Evolutionary conservation across 2,113 vertebrate species (phyloP), one percentile per base, ranked within the genome.

Genomic region (Epinephelus moara): DNA sequence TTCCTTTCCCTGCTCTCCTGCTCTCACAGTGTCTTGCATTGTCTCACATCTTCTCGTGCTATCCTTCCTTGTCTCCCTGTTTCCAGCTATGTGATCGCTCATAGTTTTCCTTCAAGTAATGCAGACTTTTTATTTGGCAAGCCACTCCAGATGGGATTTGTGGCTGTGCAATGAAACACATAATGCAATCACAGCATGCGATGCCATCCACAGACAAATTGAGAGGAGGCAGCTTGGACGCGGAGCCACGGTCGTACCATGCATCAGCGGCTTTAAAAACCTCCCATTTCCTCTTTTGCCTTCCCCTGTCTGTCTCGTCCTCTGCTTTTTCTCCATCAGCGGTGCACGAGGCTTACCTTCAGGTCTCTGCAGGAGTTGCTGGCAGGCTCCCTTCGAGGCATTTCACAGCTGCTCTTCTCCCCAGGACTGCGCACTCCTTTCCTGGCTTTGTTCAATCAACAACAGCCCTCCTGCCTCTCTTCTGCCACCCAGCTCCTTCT

Each of bases 311-410:
- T 37, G 27, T 86, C 78, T 84, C 73, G 57, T 21, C 78, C 78
- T 76, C 68, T 80, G 72, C 3, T 56, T 62, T 71, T 89, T 33
- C 63, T 40, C 63, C 60, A 62, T 76, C 79, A 55, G 72, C 21
- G 9, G 14, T 49, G 67, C 82, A 63, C 53, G 18, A 73, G 60
- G 59, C 94, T 93, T 95, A 95, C 95, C 94, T 95, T 95, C 89
- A 93, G 91, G 88, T 91, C 90, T 92, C 90, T 87, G 93, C 84
- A 93, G 89, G 91, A 89, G 93, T 93, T 85, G 89, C 91, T 89
- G 87, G 79, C 86, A 76, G 89, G 86, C 84, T 92, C 89, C 89
- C 90, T 91, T 88, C 86, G 78, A 94, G 91, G 92, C 95, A 95
- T 95, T 85, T 94, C 93, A 91, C 91, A 90, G 88, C 88, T 85